Evolutionary conservation across 2,888 invertebrate genomes (phyloP), one percentile per base, ranked within the genome.

Genomic region (Leptopterna dolabrata): DNA sequence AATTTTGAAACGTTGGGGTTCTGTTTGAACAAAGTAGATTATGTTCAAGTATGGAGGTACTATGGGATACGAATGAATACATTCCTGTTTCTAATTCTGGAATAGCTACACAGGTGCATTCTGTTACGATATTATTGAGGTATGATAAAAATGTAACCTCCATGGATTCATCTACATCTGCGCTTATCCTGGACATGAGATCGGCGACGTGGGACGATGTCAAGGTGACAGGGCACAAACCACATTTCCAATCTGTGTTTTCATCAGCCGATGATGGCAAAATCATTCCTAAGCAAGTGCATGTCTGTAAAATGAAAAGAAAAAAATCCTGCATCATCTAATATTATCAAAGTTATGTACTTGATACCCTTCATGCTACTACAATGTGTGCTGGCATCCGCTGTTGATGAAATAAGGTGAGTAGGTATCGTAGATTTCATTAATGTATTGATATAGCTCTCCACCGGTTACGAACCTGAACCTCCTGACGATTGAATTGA

Each of bases 241-340:
- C 93, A 90, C 97, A 97, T 88, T 93, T 93, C 97, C 97, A 97
- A 90, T 96, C 96, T 0, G 95, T 94, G 87, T 94, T 94, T 19
- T 94, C 93, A 89, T 95, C 93, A 24, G 96, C 91, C 91, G 96
- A 93, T 89, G 94, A 92, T 0, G 96, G 95, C 45, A 96, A 91
- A 93, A 14, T 87, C 7, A 70, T 4, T 9, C 96, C 96, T 27
- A 71, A 81, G 73, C 88, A 88, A 13, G 30, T 29, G 19, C 43
- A 78, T 6, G 87, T 88, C 88, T 89, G 81, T 30, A 85, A 81
- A 14, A 16, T 11, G 9, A 82, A n/a, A 55, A 7, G 4, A n/a
- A 71, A 0, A 36, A 71, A 71, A 71, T 13, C 6, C 24, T 16
- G 4, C 7, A 7, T 36, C 4, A 36, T 7, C 7, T 36, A 36